Evolutionary conservation across 2,113 vertebrate genomes (phyloP).

Genomic region (Gobio gobio): DNA sequence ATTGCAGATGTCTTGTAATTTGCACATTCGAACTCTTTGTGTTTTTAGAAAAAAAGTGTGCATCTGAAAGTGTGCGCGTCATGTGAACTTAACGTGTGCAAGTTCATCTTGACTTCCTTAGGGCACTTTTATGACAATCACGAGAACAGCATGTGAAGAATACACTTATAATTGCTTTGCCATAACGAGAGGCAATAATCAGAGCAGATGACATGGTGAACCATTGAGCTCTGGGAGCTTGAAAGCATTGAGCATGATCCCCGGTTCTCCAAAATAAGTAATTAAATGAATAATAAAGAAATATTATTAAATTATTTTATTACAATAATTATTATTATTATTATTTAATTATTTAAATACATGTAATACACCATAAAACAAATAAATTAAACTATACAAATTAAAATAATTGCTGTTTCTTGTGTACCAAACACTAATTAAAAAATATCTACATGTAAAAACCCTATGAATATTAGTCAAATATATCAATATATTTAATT

Average conservation of each 20-base stretch:
- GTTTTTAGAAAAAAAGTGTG: background rate
- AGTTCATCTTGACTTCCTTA: background rate
- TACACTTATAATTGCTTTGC: background rate
- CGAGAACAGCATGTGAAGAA: background rate
- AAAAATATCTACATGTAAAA: background rate
- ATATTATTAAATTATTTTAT: background rate
- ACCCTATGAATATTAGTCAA: too few relatives aligned
- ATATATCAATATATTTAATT: too few relatives aligned
- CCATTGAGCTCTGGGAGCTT: background rate
- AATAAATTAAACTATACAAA: background rate
- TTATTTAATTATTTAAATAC: background rate
- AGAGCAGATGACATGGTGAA: background rate
- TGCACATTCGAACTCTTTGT: background rate
- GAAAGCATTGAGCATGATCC: background rate
- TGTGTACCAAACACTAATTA: background rate
- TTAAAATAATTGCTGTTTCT: background rate
- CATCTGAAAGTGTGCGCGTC: background rate
- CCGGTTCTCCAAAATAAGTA: background rate
- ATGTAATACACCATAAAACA: background rate
- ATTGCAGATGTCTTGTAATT: too few relatives aligned
- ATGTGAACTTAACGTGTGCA: background rate
- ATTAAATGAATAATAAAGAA: background rate
- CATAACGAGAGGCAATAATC: background rate
- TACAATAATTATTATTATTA: background rate
- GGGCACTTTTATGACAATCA: slow-evolving; percentile 3